phyloP scores from a whole-genome alignment of 2,113 vertebrate genomes.

The Bombycilla garrulus region DNA sequence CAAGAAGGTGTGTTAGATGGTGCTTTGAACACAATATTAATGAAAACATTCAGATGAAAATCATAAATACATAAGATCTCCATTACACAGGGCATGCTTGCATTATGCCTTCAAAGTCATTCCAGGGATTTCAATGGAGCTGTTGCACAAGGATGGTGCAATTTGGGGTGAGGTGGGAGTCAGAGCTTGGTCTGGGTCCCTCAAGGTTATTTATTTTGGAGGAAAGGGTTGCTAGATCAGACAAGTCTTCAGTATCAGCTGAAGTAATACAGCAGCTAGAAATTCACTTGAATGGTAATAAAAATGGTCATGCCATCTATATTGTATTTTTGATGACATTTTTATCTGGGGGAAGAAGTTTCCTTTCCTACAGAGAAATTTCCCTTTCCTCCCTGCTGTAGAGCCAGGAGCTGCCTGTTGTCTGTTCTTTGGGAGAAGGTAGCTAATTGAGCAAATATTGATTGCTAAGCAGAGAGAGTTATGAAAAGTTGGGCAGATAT shows the following conservation, averaged over 20 bases:
- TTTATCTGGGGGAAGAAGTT: neutral
- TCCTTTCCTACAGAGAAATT: neutral
- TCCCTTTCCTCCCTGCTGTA: neutral
- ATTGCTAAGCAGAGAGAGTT: neutral
- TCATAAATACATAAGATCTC: neutral
- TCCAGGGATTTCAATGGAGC: neutral
- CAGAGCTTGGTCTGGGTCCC: neutral
- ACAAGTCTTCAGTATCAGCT: neutral
- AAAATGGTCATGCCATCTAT: neutral
- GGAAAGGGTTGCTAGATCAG: neutral
- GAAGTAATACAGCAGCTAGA: neutral
- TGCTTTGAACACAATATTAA: neutral
- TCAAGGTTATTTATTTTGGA: neutral
- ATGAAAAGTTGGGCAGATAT: neutral
- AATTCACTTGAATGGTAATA: neutral
- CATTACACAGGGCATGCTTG: neutral
- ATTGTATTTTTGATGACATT: neutral
- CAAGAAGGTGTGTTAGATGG: neutral
- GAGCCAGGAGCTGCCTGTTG: neutral
- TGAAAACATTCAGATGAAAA: slow-evolving; percentile 20
- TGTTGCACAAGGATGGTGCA: neutral
- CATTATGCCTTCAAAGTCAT: neutral
- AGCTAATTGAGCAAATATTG: neutral
- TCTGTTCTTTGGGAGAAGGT: neutral
- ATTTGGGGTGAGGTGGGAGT: neutral